Base-by-base conservation (phyloP, 2,113 vertebrate species). In the Amblyornis subalaris region DNA sequence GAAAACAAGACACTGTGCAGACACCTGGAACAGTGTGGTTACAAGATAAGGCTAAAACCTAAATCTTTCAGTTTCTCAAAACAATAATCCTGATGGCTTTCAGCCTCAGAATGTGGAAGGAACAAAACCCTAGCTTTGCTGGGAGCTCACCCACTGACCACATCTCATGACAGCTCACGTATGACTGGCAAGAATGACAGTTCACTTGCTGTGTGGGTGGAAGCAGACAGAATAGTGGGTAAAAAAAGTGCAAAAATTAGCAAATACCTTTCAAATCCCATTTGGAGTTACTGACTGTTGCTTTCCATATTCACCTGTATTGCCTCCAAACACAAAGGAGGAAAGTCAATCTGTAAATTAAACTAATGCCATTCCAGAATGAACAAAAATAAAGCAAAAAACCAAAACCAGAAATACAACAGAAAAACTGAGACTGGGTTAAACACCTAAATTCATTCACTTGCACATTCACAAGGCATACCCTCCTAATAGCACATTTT, bases 21-120 rank as follows among this genome's bases (percentile, higher is more conserved):
- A 25, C 33, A 53, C 10, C 15, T 0, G 1, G 47, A 58, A 17
- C 17, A 61, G 12, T 2, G 0, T 7, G 13, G 57, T 22, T 48
- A 71, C 21, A 54, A 50, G 26, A 40, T 64, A 54, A 77, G 23
- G 19, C 25, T 54, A 53, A 82, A 87, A 72, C 28, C 18, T 36
- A 22, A 81, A 61, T 13, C 45, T 87, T 90, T 61, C 45, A 42
- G 35, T 50, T 93, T 66, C 58, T 66, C 6, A 2, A 24, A 57
- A 48, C 23, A 88, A 28, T n/a, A 67, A 81, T 53, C 12, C 15
- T 33, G 19, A 58, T 17, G 25, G 14, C 10, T 86, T 89, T 76
- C 58, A 44, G 47, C 5, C 31, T 79, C 66, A 44, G 31, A 61
- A 57, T 13, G 82, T 7, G 18, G 28, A 87, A 65, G 14, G 10